phyloP scores from a whole-genome alignment of 2,888 invertebrate species.

The Antheraea assamensis region DNA sequence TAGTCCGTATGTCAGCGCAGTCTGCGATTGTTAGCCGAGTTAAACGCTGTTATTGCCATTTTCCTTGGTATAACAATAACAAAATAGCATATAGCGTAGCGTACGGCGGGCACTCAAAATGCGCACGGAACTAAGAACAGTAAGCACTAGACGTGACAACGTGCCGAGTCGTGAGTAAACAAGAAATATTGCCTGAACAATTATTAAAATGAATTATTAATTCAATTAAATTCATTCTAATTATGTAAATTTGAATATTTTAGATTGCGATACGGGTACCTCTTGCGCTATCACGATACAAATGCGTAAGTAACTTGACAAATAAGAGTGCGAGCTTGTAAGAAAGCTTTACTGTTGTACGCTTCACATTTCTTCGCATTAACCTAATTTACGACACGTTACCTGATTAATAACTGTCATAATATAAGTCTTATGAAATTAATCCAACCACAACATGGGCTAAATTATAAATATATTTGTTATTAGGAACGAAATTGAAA shows the following conservation, averaged over 20 bases:
- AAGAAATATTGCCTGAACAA: constrained; percentile 35
- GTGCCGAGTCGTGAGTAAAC: constrained; percentile 75
- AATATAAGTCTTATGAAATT: constrained; percentile 23
- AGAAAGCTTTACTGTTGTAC: constrained; percentile 42
- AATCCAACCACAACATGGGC: constrained; percentile 21
- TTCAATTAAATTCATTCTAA: constrained; percentile 46
- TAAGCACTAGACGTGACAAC: constrained; percentile 73
- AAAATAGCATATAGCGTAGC: constrained; percentile 37
- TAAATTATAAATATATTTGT: constrained; percentile 15
- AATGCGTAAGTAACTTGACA: constrained; percentile 74
- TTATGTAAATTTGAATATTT: constrained; percentile 64
- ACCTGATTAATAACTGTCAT: constrained; percentile 24
- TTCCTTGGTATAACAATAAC: constrained; percentile 39
- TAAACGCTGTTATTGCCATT: constrained; percentile 59
- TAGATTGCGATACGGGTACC: constrained; percentile 79
- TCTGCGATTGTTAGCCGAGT: constrained; percentile 65
- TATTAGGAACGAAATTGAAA: constrained; percentile 5
- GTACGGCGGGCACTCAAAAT: constrained; percentile 47
- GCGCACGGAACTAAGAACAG: constrained; percentile 64
- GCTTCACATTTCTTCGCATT: constrained; percentile 36
- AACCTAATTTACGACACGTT: constrained; percentile 32
- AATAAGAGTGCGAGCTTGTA: constrained; percentile 42
- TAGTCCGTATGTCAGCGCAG: constrained; percentile 71
- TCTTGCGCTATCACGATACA: constrained; percentile 80
- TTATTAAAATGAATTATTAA: constrained; percentile 28